Percentiles rank a stretch among this genome's conserved stretches.
phyloP scores from a whole-genome alignment of 2,797 vertebrate genomes.

The Gallinago solitaria region DNA sequence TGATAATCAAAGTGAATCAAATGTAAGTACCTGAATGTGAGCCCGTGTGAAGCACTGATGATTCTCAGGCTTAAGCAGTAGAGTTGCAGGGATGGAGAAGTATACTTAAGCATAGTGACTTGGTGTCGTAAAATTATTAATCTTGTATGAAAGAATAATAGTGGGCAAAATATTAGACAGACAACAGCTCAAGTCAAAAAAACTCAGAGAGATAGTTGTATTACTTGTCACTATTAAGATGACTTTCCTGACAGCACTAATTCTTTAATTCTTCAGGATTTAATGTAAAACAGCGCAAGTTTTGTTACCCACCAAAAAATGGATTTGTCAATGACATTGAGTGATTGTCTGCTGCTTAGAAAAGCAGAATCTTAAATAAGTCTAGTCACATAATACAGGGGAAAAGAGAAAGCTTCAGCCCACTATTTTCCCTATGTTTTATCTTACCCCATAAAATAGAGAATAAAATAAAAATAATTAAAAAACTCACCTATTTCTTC shows the following conservation, averaged over 20 bases:
- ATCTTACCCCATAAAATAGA: neutral
- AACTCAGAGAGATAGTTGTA: neutral
- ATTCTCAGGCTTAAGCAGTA: neutral
- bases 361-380: neutral
- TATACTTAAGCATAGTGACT: neutral
- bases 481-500: neutral
- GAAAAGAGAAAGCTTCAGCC: neutral
- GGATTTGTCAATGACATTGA: neutral
- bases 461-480: neutral
- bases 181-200: neutral
- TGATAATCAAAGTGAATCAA: neutral
- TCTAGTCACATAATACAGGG: neutral
- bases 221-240: neutral
- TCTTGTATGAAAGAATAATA: neutral
- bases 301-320: neutral
- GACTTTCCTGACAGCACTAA: neutral
- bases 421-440: neutral
- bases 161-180: neutral
- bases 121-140: neutral
- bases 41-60: neutral
- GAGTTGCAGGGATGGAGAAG: neutral
- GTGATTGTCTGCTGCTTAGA: neutral
- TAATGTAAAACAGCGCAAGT: neutral
- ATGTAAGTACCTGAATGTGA: neutral
- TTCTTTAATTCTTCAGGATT: neutral